Conservation (phyloP, 2,797 vertebrate genomes). For the Microctenopoma steveboyesi region DNA sequence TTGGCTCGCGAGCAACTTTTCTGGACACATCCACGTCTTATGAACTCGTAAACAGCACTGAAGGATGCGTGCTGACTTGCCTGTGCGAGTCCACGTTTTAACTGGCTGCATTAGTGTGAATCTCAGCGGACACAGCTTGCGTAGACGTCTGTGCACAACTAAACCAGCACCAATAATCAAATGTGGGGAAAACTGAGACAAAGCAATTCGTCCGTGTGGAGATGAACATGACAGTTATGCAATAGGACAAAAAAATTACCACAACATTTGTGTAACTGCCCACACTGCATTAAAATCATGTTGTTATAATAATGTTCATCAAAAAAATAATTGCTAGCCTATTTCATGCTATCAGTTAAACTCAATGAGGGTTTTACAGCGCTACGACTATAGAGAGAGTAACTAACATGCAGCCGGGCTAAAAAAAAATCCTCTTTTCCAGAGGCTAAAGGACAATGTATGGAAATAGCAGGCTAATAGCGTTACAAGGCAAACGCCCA, state of each 20-base stretch:
- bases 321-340: slow-evolving; percentile 15
- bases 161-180: slow-evolving; percentile 52
- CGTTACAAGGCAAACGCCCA: slow-evolving; percentile 47
- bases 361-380: slow-evolving; percentile 28
- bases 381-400: slow-evolving; percentile 30
- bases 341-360: slow-evolving; percentile 36
- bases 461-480: slow-evolving; percentile 68
- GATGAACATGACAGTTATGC: slow-evolving; percentile 36
- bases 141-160: slow-evolving; percentile 40
- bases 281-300: slow-evolving; percentile 34
- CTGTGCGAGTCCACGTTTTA: slow-evolving; percentile 55
- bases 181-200: slow-evolving; percentile 53
- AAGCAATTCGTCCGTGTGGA: slow-evolving; percentile 58
- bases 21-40: slow-evolving; percentile 30
- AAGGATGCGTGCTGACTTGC: slow-evolving; percentile 39
- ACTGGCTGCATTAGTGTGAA: slow-evolving; percentile 49
- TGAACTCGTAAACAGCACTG: slow-evolving; percentile 40
- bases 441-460: slow-evolving; percentile 60
- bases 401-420: slow-evolving; percentile 23
- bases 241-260: slow-evolving; percentile 47
- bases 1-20: slow-evolving; percentile 21
- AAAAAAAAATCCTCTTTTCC: slow-evolving; percentile 34
- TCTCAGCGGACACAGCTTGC: slow-evolving; percentile 45
- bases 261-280: slow-evolving; percentile 32
- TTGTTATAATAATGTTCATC: slow-evolving; percentile 35